Evolutionary conservation across 2,113 vertebrate species (phyloP), one percentile per base, ranked within the genome.

Genomic region (Bubo bubo): DNA sequence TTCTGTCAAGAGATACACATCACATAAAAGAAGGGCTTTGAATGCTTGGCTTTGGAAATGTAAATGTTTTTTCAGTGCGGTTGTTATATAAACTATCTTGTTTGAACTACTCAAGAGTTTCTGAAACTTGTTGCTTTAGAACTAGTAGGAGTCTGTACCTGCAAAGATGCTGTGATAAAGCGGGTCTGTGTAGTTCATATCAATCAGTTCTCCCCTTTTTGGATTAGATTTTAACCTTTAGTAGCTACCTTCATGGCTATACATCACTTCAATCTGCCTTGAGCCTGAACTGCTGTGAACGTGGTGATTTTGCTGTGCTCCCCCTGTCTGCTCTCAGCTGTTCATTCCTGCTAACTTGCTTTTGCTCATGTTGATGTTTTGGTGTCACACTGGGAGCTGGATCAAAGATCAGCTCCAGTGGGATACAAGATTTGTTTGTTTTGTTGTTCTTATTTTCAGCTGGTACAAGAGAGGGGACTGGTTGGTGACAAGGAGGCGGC

Each of bases 191-290:
- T 52, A 43, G 34, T 37, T 91, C 18, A 3, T 49, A 28, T 49
- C 15, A 49, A 7, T 73, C 28, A 26, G 12, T 59, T 84, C 6
- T 16, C 11, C 3, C 7, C 19, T 34, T 81, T 50, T 35, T 21
- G 10, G 24, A 30, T 91, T 32, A 53, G 15, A 24, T 73, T 53
- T 93, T 81, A 77, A 47, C 23, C 43, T 41, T 14, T 68, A 52
- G 17, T 71, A 75, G 45, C 1, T 86, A 14, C 1, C 66, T 77
- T 68, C 21, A 8, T 82, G 55, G 19, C 50, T 75, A 4, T 28
- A 3, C 12, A 37, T 56, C 0, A 0, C 49, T 60, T 47, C 41
- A 18, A 0, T 56, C 23, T 79, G 3, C n/a, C 6, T 39, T 52
- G 39, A 82, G 58, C 30, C 49, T 50, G n/a, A 80, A 19, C 72